phyloP scores from a whole-genome alignment of 1,140 invertebrate genomes.

The Schlechtendalia chinensis region DNA sequence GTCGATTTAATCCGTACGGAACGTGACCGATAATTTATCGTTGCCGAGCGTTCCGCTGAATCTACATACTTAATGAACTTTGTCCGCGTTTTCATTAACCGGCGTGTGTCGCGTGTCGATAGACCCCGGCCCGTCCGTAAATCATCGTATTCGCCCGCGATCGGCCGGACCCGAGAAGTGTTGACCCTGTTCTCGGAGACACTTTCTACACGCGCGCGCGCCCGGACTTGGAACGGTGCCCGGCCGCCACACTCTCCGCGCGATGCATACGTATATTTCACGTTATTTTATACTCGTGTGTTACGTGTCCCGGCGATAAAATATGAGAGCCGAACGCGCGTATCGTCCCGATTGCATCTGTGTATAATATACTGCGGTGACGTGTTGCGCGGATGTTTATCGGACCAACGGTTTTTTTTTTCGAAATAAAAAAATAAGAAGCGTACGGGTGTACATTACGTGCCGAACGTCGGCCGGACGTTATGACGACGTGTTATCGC shows the following conservation, averaged over 20 bases:
- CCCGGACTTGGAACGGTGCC: conserved; percentile 38
- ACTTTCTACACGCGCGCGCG: conserved; percentile 11
- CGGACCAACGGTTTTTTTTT: not conserved
- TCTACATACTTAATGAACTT: conserved; percentile 50
- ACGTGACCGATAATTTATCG: conserved; percentile 47
- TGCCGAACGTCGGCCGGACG: no score
- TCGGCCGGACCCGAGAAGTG: not conserved
- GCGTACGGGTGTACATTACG: no score
- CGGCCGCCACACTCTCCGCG: not conserved
- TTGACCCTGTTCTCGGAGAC: conserved; percentile 42
- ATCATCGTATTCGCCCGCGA: conserved; percentile 33
- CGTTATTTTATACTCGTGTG: not conserved
- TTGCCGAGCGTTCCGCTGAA: conserved; percentile 8
- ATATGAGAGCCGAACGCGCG: conserved; percentile 8
- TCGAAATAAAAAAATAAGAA: no score
- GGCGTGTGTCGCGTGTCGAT: conserved; percentile 12
- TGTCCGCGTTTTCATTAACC: conserved; percentile 44
- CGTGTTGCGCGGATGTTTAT: conserved; percentile 4
- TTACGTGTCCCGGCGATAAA: not conserved
- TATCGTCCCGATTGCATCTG: not conserved
- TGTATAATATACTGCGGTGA: not conserved
- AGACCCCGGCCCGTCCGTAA: conserved; percentile 35
- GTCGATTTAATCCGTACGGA: conserved; percentile 40
- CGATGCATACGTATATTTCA: conserved; percentile 2
- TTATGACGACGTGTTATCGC: no score